Evolutionary conservation across 1,140 invertebrate species (phyloP), one percentile per base, ranked within the genome.

Genomic region (Aphis craccivora): DNA sequence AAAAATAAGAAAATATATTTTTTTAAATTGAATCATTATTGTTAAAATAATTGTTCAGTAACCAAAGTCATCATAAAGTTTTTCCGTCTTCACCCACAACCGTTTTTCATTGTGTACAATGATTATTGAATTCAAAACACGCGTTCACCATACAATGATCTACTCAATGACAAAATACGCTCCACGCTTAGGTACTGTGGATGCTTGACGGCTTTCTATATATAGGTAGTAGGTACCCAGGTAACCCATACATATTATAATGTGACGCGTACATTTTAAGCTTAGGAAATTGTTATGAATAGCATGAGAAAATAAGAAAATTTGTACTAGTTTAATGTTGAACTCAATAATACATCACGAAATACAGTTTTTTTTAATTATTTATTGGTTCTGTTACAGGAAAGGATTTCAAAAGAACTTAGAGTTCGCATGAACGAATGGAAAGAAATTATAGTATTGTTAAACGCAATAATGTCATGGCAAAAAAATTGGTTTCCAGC

Each of bases 401-500:
- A 92, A 37, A 51, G 8, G 40, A 84, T 51, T 53, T 83, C 76
- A 30, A 84, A 92, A 30, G 22, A 53, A 37, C n/a, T 84, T 51
- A 83, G 53, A 51, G 45, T 48, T 51, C 18, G n/a, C n/a, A 22
- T 84, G 23, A 30, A 83, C n/a, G 91, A 84, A 51, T 92, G 91
- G 91, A 81, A 25, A 53, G 91, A 92, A 84, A 51, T 92, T 25
- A 51, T 92, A 6, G 81, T 92, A 20, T 18, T 92, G 11, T 53
- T 92, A 7, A 51, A 92, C 23, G 43, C 45, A 35, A 48, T 92
- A 53, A 92, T 92, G 76, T 35, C n/a, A 2, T 92, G 76, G 76
- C 35, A 92, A 53, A 53, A 92, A 84, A 92, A 48, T 37, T 92
- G 91, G 91, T 92, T 92, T 92, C 91, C 91, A 9, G n/a, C 35